Conservation (phyloP, 2,888 invertebrate genomes). For the Brachylomia viminalis region DNA sequence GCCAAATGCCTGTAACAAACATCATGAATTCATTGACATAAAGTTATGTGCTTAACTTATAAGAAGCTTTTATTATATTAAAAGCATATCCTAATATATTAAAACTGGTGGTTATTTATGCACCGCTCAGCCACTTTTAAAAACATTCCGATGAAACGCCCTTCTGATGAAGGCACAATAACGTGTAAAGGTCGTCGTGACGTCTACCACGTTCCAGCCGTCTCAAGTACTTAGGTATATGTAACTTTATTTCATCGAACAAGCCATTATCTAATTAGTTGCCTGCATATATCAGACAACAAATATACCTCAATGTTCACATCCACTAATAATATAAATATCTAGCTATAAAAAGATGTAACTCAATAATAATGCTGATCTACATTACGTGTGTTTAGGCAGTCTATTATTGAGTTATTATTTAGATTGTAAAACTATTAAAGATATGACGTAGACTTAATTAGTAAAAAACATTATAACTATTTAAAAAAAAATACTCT, state of each 20-base stretch:
- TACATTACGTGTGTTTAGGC: slow-evolving; percentile 3
- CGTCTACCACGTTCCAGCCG: not conserved
- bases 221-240: slow-evolving; percentile 24
- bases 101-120: not conserved
- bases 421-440: slow-evolving; percentile 22
- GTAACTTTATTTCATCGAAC: slow-evolving; percentile 40
- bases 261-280: slow-evolving; percentile 41
- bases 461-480: slow-evolving; percentile 25
- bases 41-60: not conserved
- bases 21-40: slow-evolving; percentile 59
- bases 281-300: slow-evolving; percentile 4
- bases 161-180: not conserved
- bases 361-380: slow-evolving; percentile 48
- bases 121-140: not conserved
- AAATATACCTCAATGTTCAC: slow-evolving; percentile 52
- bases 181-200: not conserved
- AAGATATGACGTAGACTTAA: slow-evolving; percentile 41
- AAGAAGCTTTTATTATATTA: not conserved
- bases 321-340: slow-evolving; percentile 53
- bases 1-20: slow-evolving; percentile 27
- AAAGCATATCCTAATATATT: not conserved
- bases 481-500: slow-evolving; percentile 40
- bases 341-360: slow-evolving; percentile 45
- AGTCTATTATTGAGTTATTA: slow-evolving; percentile 49
- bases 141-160: not conserved